Evolutionary conservation across 2,113 vertebrate genomes (phyloP), one percentile per base, ranked within the genome.

Genomic region (Podarcis muralis): DNA sequence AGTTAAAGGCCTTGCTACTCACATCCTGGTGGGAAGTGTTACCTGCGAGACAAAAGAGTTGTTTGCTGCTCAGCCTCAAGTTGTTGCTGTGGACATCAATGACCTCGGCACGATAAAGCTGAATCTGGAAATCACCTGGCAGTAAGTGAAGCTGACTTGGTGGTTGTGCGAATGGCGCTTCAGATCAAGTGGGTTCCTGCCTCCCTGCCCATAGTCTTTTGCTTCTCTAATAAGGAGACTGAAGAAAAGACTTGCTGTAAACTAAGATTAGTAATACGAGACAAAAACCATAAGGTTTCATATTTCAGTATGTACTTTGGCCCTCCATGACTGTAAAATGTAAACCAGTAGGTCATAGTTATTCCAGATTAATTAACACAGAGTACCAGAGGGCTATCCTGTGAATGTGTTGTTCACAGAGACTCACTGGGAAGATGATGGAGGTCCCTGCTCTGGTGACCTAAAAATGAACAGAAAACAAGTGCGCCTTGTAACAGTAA

Each of bases 41-140:
- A 99, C 98, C 91, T 99, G 99, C 76, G 99, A 99, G 95, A 99
- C 99, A 84, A 99, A 99, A 96, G 99, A 99, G 87, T 95, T 99
- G 81, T 99, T 99, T 93, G 99, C 98, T 40, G 98, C 99, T 92
- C 98, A 97, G 91, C 98, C 99, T 92, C 99, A 99, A 93, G 98
- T 98, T 95, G 98, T 99, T 85, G 99, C 99, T 68, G 99, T 99
- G 22, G 99, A 99, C 85, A 98, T 99, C 91, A 99, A 99, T 0
- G 99, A 99, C 96, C 98, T 99, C 59, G 99, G 99, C 48, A 99
- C 99, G 87, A 97, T 99, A 93, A 99, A 99, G 92, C 97, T 99
- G 93, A 99, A 99, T 95, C 98, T 99, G 94, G 98, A 99, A 94
- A 99, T 99, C 95, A 98, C 97, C 37, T 99, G 99, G 99, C 98